Percentiles rank a stretch among this genome's conserved stretches.
phyloP scores from a whole-genome alignment of 1,140 invertebrate species.

The Apis dorsata region DNA sequence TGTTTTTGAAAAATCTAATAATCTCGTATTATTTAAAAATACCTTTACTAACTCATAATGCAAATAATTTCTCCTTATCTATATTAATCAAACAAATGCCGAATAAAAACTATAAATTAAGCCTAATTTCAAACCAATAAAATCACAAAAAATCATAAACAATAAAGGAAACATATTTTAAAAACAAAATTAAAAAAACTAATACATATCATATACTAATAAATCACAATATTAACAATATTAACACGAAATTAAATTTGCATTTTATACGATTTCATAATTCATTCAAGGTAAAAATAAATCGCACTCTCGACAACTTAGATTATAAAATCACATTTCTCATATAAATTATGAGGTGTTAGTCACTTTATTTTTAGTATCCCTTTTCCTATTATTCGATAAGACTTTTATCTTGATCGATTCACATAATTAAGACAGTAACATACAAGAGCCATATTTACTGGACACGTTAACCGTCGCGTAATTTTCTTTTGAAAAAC shows the following conservation, averaged over 20 bases:
- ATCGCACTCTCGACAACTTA: neutral
- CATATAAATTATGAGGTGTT: slow-evolving; percentile 26
- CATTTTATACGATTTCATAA: slow-evolving; percentile 3
- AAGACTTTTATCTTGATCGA: slow-evolving; percentile 25
- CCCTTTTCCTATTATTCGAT: slow-evolving; percentile 21
- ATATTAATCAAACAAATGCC: too few relatives aligned
- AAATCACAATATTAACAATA: slow-evolving; percentile 20
- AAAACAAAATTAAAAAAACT: neutral
- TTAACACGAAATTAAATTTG: neutral
- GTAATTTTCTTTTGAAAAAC: slow-evolving; percentile 45
- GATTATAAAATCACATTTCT: slow-evolving; percentile 26
- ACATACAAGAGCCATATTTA: neutral
- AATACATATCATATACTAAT: slow-evolving; percentile 2
- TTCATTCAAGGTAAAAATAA: neutral
- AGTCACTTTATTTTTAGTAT: neutral
- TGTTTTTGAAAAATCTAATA: too few relatives aligned
- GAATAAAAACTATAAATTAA: too few relatives aligned
- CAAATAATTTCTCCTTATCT: too few relatives aligned
- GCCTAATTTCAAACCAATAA: too few relatives aligned
- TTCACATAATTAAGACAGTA: slow-evolving; percentile 27
- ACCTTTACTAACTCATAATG: too few relatives aligned
- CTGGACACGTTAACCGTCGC: slow-evolving; percentile 38
- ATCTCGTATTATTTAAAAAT: too few relatives aligned
- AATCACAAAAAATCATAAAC: too few relatives aligned
- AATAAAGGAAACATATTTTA: too few relatives aligned